Base-by-base conservation (phyloP, 2,888 invertebrate species). In the Pharmacophagus antenor region DNA sequence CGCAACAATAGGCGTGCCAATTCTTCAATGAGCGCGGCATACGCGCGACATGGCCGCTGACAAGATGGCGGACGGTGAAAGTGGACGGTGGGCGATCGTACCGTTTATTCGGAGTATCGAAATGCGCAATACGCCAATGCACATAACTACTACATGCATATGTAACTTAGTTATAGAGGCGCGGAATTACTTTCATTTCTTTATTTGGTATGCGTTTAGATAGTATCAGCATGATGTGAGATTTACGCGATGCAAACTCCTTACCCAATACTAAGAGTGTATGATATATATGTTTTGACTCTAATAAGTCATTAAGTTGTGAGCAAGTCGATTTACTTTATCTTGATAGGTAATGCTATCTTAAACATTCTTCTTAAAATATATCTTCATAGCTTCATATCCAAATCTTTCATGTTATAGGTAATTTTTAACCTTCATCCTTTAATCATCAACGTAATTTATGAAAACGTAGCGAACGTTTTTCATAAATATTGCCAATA, bases 41-140 rank as follows among this genome's bases (percentile, higher is more conserved):
- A 65, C 69, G 65, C 76, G 75, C 77, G 74, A 77, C 79, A 79
- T 77, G 77, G 79, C 79, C 70, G 78, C 73, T 71, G 67, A 77
- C 84, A 88, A 88, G 79, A 88, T 88, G 88, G 87, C 85, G 77
- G 82, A 74, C 73, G 86, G 87, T 88, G 88, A 88, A 88, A 88
- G 88, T 86, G 85, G 76, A 71, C 80, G 72, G 77, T 79, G 79
- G 74, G 74, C 76, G 79, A 75, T 72, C 71, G 73, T 68, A 70
- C 69, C 70, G 68, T 66, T 68, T 63, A 64, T 74, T 69, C 71
- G 66, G 70, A 67, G 67, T 72, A 74, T 76, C 73, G 71, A 75
- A 74, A 70, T 69, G 21, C 46, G 52, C 44, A 59, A 58, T 52
- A 50, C 46, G 31, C 49, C 44, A 44, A 41, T 53, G 54, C 46